Evolutionary conservation across 2,888 invertebrate species (phyloP).

Genomic region (Aporophyla lueneburgensis): DNA sequence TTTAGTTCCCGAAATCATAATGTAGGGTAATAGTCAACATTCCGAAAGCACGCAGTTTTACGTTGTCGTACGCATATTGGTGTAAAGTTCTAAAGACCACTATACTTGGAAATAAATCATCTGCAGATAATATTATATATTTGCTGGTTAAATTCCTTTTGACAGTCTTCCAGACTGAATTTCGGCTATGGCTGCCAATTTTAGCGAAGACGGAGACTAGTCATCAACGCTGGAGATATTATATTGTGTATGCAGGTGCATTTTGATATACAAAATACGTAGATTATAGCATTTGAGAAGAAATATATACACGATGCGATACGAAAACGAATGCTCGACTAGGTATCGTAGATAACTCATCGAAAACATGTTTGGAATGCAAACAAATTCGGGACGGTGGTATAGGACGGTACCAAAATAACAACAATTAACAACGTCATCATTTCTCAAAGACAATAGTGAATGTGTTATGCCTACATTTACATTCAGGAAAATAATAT

Average conservation of each 20-base stretch:
- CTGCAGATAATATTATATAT: not conserved
- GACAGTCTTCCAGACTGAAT: no score
- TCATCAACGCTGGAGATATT: no score
- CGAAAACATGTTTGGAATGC: constrained; percentile 31
- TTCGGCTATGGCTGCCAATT: no score
- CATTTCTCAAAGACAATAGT: not conserved
- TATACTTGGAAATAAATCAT: not conserved
- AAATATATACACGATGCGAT: not conserved
- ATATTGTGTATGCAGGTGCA: no score
- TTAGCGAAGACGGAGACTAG: no score
- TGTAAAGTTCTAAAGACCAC: not conserved
- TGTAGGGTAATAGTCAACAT: constrained; percentile 45
- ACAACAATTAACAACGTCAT: constrained; percentile 12
- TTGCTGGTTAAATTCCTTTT: not conserved
- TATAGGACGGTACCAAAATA: not conserved
- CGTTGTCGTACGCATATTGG: not conserved
- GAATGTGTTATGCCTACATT: not conserved
- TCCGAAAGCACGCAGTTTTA: constrained; percentile 11
- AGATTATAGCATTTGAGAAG: no score
- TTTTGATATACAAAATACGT: no score
- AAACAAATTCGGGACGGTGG: constrained; percentile 14
- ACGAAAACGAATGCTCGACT: not conserved
- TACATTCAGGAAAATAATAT: not conserved
- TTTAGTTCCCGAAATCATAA: constrained; percentile 43
- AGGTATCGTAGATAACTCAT: not conserved